phyloP scores from a whole-genome alignment of 2,113 vertebrate genomes.

The Pelobates fuscus region DNA sequence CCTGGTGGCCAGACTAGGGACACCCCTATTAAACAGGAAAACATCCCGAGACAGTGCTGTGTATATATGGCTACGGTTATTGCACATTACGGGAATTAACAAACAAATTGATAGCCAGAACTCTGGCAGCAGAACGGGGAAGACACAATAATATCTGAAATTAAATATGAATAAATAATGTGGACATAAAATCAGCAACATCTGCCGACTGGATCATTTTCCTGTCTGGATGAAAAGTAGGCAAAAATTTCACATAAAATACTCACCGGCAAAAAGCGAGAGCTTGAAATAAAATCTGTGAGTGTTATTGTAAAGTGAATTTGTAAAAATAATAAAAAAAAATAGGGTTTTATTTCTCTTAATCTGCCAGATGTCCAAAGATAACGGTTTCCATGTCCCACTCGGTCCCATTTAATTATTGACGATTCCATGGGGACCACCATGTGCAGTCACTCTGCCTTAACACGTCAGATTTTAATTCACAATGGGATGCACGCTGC shows the following conservation, averaged over 20 bases:
- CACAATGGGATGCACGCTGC: no score
- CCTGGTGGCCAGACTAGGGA: no score
- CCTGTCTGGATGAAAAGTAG: slow-evolving; percentile 2
- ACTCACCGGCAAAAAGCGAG: slow-evolving; percentile 19
- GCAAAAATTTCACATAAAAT: slow-evolving; percentile 1
- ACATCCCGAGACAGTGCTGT: no score
- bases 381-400: not conserved
- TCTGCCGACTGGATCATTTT: slow-evolving; percentile 21
- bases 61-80: no score
- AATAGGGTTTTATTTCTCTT: not conserved
- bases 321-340: no score
- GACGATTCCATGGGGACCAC: no score
- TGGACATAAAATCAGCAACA: slow-evolving; percentile 23
- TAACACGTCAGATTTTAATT: no score
- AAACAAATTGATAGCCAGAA: not conserved
- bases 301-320: not conserved
- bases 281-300: not conserved
- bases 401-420: no score
- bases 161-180: slow-evolving; percentile 17
- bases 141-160: slow-evolving; percentile 24
- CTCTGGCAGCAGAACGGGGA: not conserved
- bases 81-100: not conserved
- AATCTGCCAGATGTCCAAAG: not conserved
- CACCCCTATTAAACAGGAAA: no score
- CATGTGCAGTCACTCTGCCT: no score